Percentiles rank a stretch among this genome's conserved stretches.
phyloP scores from a whole-genome alignment of 2,113 vertebrate genomes.

The Eolophus roseicapilla region DNA sequence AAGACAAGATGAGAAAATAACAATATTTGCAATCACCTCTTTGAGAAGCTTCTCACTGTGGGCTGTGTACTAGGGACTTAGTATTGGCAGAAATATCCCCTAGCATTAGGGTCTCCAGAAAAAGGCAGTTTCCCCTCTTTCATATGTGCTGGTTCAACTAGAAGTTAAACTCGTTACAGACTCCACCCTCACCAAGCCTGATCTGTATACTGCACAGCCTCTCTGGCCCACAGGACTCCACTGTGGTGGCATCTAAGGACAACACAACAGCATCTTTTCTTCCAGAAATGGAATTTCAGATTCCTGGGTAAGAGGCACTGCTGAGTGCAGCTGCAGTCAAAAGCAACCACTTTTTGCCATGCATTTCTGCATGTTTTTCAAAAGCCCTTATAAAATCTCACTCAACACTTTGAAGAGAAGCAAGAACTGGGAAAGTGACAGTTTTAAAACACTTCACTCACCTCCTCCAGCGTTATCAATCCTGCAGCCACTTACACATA shows the following conservation, averaged over 20 bases:
- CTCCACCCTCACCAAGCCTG: neutral
- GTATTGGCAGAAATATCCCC: neutral
- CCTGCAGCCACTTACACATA: neutral
- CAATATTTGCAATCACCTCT: neutral
- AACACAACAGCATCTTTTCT: neutral
- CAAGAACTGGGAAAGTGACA: neutral
- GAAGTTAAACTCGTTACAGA: neutral
- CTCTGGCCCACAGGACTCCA: neutral
- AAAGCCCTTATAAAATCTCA: neutral
- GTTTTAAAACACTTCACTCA: neutral
- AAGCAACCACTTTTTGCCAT: neutral
- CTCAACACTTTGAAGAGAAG: neutral
- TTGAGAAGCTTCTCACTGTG: neutral
- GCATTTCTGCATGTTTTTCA: neutral
- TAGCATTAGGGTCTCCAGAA: neutral
- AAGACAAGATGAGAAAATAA: neutral
- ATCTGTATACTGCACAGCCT: fast-evolving
- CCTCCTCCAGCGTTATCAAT: neutral
- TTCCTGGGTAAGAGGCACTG: neutral
- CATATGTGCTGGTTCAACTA: neutral
- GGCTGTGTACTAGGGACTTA: neutral
- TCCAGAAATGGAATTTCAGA: neutral
- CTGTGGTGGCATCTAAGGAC: neutral
- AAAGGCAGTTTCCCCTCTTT: neutral
- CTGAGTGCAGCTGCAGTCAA: neutral